phyloP scores from a whole-genome alignment of 2,888 invertebrate genomes.

The Zonitis immaculata region DNA sequence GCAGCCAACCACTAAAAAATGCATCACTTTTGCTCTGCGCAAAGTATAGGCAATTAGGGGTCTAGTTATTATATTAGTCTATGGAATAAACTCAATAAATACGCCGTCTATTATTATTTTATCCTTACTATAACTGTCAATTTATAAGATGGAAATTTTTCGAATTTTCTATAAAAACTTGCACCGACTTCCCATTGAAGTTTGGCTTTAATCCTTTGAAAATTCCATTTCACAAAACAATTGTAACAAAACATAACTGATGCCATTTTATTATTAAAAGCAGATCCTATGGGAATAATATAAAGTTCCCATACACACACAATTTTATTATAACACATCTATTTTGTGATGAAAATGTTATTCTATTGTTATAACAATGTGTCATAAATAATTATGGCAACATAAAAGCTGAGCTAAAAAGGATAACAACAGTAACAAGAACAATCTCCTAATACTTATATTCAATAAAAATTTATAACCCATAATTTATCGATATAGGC shows the following conservation, averaged over 20 bases:
- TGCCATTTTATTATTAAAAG: not conserved
- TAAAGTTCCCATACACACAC: not conserved
- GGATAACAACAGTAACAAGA: not conserved
- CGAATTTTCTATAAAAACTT: no score
- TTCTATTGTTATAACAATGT: not conserved
- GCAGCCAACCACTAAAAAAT: no score
- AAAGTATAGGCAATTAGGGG: no score
- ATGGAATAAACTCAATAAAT: no score
- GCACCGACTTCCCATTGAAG: no score
- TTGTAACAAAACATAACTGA: no score
- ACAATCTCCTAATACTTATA: not conserved
- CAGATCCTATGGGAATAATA: not conserved
- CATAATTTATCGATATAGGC: not conserved
- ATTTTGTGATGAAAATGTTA: not conserved
- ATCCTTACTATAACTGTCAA: no score
- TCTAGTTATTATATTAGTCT: no score
- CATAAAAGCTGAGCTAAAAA: not conserved
- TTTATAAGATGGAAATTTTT: no score
- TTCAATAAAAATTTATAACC: not conserved
- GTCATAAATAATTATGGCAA: not conserved
- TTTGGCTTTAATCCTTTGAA: not conserved
- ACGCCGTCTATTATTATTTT: no score
- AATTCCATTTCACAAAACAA: not conserved
- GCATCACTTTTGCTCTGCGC: no score
- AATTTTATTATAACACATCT: not conserved